A percentile compares a stretch with the other conserved stretches of the same genome.
phyloP scores from a whole-genome alignment of 2,888 invertebrate species.

The Campoplex nolae region DNA sequence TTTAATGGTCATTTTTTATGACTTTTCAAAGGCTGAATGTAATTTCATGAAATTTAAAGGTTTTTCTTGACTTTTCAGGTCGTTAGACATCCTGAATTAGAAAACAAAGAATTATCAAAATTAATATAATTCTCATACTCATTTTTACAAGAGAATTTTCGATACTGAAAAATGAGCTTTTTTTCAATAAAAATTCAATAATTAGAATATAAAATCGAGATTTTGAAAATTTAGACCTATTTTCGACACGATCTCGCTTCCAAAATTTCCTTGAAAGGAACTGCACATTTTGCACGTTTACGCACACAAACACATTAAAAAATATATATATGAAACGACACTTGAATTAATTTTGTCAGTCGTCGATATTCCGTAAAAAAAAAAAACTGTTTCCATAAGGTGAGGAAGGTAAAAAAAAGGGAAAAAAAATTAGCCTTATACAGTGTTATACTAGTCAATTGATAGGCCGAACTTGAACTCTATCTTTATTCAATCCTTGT shows the following conservation, averaged over 20 bases:
- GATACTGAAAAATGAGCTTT: not conserved
- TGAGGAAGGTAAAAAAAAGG: conserved; percentile 12
- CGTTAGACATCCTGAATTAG: not conserved
- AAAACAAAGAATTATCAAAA: not conserved
- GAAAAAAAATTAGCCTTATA: conserved; percentile 45
- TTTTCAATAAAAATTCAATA: not conserved
- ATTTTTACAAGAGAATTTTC: not conserved
- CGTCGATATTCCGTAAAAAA: conserved; percentile 47
- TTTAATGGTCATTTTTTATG: too few species aligned
- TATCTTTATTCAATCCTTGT: conserved; percentile 51
- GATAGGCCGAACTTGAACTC: conserved; percentile 71
- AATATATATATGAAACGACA: conserved; percentile 36
- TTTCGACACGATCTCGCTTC: not conserved
- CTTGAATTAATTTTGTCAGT: conserved; percentile 45
- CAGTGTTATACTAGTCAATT: conserved; percentile 80
- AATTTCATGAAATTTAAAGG: too few species aligned
- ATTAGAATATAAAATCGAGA: not conserved
- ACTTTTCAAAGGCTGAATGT: too few species aligned
- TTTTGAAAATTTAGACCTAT: not conserved
- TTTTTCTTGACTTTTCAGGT: too few species aligned
- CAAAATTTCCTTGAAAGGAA: conserved; percentile 22
- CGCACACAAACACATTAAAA: conserved; percentile 24
- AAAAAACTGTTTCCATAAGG: conserved; percentile 46
- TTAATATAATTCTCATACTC: not conserved
- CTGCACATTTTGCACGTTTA: conserved; percentile 52